phyloP scores from a whole-genome alignment of 2,113 vertebrate species.

The Phaethornis superciliosus region DNA sequence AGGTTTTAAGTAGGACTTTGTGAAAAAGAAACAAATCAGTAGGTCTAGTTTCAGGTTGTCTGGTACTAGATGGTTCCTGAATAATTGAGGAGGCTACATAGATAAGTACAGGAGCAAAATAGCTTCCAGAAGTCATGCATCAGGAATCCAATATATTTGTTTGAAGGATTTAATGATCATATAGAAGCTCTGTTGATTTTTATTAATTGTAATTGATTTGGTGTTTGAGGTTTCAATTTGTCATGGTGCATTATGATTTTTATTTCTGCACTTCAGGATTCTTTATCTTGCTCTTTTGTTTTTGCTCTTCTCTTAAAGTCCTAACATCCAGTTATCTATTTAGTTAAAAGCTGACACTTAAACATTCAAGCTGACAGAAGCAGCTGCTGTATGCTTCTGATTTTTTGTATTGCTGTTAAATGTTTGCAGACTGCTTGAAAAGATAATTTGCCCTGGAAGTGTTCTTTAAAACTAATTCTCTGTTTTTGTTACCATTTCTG shows the following conservation, averaged over 20 bases:
- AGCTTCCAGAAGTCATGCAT: neutral
- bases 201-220: neutral
- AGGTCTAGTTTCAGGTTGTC: neutral
- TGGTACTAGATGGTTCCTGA: neutral
- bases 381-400: neutral
- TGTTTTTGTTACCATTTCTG: neutral
- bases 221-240: neutral
- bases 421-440: neutral
- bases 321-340: neutral
- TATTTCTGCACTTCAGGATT: neutral
- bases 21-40: neutral
- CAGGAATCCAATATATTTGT: neutral
- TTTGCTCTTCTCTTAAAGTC: neutral
- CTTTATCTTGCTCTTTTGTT: neutral
- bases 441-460: neutral
- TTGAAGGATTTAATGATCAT: neutral
- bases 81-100: neutral
- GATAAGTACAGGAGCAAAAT: neutral
- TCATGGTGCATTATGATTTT: neutral
- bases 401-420: neutral
- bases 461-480: neutral
- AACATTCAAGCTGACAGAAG: neutral
- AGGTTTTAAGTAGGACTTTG: neutral
- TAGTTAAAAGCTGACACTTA: neutral
- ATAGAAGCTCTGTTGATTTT: neutral